A percentile compares a stretch with the other conserved stretches of the same genome.
Evolutionary conservation across 2,888 invertebrate genomes (phyloP).

Genomic region (Pegoplata infirma): DNA sequence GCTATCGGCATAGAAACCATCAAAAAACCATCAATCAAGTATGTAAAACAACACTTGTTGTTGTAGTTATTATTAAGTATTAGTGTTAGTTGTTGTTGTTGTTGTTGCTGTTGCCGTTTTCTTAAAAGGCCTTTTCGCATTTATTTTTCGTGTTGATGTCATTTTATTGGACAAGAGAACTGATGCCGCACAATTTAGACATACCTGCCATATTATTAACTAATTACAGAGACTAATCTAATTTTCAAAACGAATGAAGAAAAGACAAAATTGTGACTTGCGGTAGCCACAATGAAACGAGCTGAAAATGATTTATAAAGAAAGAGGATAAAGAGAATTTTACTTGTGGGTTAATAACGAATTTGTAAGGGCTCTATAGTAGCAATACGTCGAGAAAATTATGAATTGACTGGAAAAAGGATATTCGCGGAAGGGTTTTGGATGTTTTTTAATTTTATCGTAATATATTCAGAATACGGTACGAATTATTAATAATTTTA

Average conservation of each 20-base stretch:
- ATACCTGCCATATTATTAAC: constrained; percentile 76
- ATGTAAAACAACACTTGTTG: constrained; percentile 64
- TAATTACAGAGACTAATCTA: constrained; percentile 77
- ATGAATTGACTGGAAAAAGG: too few species aligned
- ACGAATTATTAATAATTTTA: too few species aligned
- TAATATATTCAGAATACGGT: too few species aligned
- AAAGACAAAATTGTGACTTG: constrained; percentile 65
- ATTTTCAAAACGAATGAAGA: constrained; percentile 64
- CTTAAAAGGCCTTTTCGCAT: not conserved
- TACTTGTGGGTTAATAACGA: not conserved
- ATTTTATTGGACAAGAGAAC: constrained; percentile 47
- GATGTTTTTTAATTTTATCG: too few species aligned
- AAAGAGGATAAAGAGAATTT: not conserved
- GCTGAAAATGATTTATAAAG: constrained; percentile 59
- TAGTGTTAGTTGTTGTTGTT: constrained; percentile 7
- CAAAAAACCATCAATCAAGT: constrained; percentile 75
- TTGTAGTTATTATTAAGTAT: constrained; percentile 22
- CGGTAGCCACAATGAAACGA: constrained; percentile 67
- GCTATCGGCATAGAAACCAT: constrained; percentile 66
- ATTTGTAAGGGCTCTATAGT: too few species aligned
- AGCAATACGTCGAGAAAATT: too few species aligned
- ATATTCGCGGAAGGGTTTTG: too few species aligned
- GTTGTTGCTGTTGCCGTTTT: constrained; percentile 20
- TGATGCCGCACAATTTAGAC: constrained; percentile 63
- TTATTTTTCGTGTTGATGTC: constrained; percentile 36